phyloP scores from a whole-genome alignment of 64 coral and sea anemone species.

The Pachyseris speciosa region DNA sequence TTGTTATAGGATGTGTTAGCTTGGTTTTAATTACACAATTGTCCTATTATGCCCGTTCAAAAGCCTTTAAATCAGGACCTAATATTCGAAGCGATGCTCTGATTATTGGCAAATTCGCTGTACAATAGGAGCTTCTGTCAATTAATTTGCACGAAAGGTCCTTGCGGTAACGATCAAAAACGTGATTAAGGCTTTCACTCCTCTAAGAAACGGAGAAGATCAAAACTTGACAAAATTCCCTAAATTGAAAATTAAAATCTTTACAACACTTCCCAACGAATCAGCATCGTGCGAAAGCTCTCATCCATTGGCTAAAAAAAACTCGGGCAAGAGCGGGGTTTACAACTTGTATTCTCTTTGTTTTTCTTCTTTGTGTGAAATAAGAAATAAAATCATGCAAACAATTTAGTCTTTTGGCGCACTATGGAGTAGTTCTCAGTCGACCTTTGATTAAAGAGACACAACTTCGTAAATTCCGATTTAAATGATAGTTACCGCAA shows the following conservation, averaged over 20 bases:
- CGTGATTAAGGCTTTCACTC: background rate
- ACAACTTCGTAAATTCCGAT: background rate
- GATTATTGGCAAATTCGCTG: constrained; percentile 73
- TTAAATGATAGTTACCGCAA: background rate
- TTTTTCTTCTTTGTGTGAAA: no score
- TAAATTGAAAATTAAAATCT: background rate
- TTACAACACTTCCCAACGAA: no score
- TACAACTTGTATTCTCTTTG: no score
- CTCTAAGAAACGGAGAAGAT: background rate
- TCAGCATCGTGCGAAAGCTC: no score
- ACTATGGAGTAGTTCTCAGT: background rate
- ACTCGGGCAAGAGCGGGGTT: no score
- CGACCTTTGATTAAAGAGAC: background rate
- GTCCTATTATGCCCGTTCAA: constrained; percentile 85
- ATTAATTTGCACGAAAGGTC: constrained; percentile 77
- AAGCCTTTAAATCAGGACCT: constrained; percentile 75
- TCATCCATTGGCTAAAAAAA: no score
- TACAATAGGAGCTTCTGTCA: constrained; percentile 76
- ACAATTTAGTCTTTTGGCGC: background rate
- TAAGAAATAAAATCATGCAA: no score
- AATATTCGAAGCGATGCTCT: constrained; percentile 81
- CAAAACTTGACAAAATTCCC: background rate
- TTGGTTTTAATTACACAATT: constrained; percentile 92
- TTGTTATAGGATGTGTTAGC: constrained; percentile 60
- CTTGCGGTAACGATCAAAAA: constrained; percentile 35